Conservation (phyloP, 2,888 invertebrate genomes). For the Chrysolina americana region DNA sequence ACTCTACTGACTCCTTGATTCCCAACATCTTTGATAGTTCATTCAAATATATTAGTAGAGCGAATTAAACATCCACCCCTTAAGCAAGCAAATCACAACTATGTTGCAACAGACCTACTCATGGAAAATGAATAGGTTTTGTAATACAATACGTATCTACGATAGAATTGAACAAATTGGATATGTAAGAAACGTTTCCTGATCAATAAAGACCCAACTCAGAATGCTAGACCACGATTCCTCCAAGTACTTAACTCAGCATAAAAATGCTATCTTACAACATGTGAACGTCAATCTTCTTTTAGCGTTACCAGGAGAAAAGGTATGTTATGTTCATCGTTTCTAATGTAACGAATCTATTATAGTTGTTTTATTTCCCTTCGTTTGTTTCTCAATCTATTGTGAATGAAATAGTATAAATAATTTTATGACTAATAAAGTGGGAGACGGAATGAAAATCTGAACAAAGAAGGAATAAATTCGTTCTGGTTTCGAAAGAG, state of each 20-base stretch:
- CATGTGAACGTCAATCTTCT: conserved; percentile 10
- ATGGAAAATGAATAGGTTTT: too few species aligned
- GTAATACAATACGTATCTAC: neutral
- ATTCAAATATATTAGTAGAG: too few species aligned
- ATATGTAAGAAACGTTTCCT: neutral
- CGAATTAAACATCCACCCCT: too few species aligned
- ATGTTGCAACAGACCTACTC: too few species aligned
- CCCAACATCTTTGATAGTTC: too few species aligned
- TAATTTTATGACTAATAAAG: conserved; percentile 6
- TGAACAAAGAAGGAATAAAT: conserved; percentile 1
- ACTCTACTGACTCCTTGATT: too few species aligned
- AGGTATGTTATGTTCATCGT: conserved; percentile 10
- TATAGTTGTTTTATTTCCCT: conserved; percentile 24
- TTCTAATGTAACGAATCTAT: conserved; percentile 20
- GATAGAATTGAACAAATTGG: neutral
- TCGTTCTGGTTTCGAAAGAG: neutral
- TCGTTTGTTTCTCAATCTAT: conserved; percentile 15
- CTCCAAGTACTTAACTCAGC: neutral
- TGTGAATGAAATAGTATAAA: neutral
- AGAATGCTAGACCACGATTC: conserved; percentile 14
- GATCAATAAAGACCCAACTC: conserved; percentile 6
- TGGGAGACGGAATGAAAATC: neutral
- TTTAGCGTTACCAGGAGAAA: conserved; percentile 17
- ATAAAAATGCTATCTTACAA: conserved; percentile 12
- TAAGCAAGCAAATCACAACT: too few species aligned